These are phyloP conservation scores for Phainopepla nitens DNA, from an alignment of 2,113 vertebrate genomes.

Conservation along the genomic window DNA sequence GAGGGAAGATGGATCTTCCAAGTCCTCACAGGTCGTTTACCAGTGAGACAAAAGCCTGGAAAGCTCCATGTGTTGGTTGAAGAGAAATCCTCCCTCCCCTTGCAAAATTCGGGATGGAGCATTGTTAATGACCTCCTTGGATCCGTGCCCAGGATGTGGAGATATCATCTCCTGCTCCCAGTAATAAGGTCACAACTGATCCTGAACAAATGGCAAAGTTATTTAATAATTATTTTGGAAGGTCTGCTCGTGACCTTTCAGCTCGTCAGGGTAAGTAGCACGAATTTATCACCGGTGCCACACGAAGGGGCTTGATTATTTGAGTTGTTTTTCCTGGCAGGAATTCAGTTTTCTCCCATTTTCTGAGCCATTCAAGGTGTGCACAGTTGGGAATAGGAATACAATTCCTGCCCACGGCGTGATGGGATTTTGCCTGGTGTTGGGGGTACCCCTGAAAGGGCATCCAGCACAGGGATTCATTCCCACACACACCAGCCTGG, in stretches of 20 bases:
- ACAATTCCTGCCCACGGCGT: accelerated
- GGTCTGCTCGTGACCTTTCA: slow-evolving; percentile 69
- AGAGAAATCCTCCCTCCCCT: slow-evolving; percentile 55
- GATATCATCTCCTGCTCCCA: slow-evolving; percentile 65
- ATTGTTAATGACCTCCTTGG: slow-evolving; percentile 71
- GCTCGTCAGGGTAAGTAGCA: slow-evolving; percentile 56
- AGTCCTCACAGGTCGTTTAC: neutral
- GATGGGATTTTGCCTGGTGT: neutral
- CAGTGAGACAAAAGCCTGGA: slow-evolving; percentile 37
- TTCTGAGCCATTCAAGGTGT: neutral
- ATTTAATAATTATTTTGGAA: slow-evolving; percentile 72
- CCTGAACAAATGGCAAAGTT: slow-evolving; percentile 76
- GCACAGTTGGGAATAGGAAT: neutral
- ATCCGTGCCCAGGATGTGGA: slow-evolving; percentile 61
- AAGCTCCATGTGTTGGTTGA: slow-evolving; percentile 34
- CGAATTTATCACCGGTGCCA: slow-evolving; percentile 60
- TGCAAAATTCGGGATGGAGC: slow-evolving; percentile 61
- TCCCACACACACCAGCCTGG: neutral
- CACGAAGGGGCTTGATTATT: slow-evolving; percentile 34
- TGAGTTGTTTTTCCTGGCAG: slow-evolving; percentile 48
- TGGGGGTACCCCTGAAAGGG: neutral
- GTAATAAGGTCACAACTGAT: slow-evolving; percentile 73
- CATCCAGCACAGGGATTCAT: neutral
- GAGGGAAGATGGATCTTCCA: neutral
- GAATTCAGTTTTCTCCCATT: neutral